These are phyloP conservation scores for Plagodis pulveraria DNA, from an alignment of 2,888 invertebrate species.

Conservation along the genomic window DNA sequence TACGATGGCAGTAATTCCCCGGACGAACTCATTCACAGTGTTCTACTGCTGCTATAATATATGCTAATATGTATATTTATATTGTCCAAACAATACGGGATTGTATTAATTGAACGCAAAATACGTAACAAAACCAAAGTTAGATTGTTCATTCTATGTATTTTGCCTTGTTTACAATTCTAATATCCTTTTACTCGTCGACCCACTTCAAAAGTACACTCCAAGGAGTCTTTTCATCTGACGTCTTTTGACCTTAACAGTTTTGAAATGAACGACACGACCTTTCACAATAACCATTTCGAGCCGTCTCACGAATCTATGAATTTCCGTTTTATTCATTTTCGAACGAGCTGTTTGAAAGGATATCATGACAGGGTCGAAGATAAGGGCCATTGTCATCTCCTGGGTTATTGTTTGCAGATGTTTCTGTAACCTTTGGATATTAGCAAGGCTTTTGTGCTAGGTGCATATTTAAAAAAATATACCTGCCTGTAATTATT, in stretches of 20 bases:
- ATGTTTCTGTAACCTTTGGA: background rate
- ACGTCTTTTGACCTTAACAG: constrained; percentile 1
- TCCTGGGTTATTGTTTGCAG: constrained; percentile 3
- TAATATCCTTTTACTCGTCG: background rate
- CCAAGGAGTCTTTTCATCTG: background rate
- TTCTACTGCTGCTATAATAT: too few relatives aligned
- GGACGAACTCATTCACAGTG: too few relatives aligned
- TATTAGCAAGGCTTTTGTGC: too few relatives aligned
- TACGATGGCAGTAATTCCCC: too few relatives aligned
- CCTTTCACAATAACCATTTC: constrained; percentile 14
- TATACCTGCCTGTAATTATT: too few relatives aligned
- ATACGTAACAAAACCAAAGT: background rate
- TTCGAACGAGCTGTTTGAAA: constrained; percentile 5
- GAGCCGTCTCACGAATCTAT: constrained; percentile 18
- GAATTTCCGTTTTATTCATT: constrained; percentile 21
- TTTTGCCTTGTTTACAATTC: background rate
- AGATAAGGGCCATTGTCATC: constrained; percentile 17
- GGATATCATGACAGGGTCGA: constrained; percentile 15
- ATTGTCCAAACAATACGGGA: too few relatives aligned
- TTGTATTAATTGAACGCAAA: too few relatives aligned
- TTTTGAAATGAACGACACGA: constrained; percentile 8
- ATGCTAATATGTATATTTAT: too few relatives aligned
- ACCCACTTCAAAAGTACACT: background rate
- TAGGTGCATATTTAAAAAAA: too few relatives aligned
- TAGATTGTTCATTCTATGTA: background rate